Evolutionary conservation across 1,140 invertebrate species (phyloP).

Genomic region (Ooceraea biroi): DNA sequence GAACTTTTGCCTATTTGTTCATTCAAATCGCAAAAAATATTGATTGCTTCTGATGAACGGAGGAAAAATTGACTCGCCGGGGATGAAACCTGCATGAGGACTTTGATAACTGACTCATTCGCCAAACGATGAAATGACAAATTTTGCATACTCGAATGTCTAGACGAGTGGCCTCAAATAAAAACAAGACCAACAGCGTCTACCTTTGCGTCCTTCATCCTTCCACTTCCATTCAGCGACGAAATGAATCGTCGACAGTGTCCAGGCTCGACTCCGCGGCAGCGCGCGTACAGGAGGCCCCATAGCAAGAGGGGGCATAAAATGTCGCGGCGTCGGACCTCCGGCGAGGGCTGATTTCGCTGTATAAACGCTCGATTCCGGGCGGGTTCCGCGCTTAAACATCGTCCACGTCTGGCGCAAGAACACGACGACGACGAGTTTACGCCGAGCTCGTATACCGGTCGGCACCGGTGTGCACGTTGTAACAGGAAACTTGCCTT

Average conservation of each 20-base stretch:
- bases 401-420: slow-evolving; percentile 60
- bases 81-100: background rate
- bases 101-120: background rate
- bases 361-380: slow-evolving; percentile 6
- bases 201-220: background rate
- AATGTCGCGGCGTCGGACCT: slow-evolving; percentile 1
- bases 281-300: too few species aligned
- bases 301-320: background rate
- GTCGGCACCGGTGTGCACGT: slow-evolving; percentile 17
- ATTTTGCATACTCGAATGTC: background rate
- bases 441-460: slow-evolving; percentile 68
- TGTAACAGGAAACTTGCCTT: slow-evolving; percentile 74
- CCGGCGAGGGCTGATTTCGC: background rate
- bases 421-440: slow-evolving; percentile 64
- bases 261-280: background rate
- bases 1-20: background rate
- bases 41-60: background rate
- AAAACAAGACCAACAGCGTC: background rate
- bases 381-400: slow-evolving; percentile 46
- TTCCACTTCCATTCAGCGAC: background rate
- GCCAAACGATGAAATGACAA: background rate
- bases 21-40: background rate
- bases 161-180: background rate
- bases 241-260: background rate
- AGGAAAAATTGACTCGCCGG: background rate